A percentile compares a stretch with the other conserved stretches of the same genome.
Conservation (phyloP, 2,888 invertebrate species). For the Lobophora halterata region DNA sequence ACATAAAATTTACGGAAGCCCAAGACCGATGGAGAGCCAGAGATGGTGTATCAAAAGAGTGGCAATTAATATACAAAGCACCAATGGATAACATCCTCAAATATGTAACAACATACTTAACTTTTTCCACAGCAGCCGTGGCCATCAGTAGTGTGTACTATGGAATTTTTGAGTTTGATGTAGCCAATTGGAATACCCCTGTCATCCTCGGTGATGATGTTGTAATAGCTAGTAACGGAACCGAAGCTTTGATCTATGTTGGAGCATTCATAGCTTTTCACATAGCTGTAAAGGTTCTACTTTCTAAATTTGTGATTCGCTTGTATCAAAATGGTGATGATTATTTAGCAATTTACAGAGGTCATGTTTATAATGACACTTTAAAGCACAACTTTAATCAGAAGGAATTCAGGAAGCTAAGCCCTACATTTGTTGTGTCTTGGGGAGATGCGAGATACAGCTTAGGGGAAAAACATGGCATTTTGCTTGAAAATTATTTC, state of each 20-base stretch:
- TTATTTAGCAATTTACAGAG: slow-evolving; percentile 65
- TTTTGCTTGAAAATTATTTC: slow-evolving; percentile 64
- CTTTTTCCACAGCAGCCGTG: slow-evolving; percentile 51
- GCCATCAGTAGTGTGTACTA: slow-evolving; percentile 51
- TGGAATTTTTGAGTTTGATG: slow-evolving; percentile 51
- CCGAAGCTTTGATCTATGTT: slow-evolving; percentile 59
- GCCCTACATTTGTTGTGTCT: slow-evolving; percentile 52
- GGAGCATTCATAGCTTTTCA: slow-evolving; percentile 60
- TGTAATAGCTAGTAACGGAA: slow-evolving; percentile 61
- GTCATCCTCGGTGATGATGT: slow-evolving; percentile 55
- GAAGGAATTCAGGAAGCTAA: slow-evolving; percentile 60
- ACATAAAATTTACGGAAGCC: slow-evolving; percentile 56
- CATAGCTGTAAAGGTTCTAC: slow-evolving; percentile 53
- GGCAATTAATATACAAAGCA: slow-evolving; percentile 70
- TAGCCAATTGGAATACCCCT: slow-evolving; percentile 50
- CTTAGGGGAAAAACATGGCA: slow-evolving; percentile 63
- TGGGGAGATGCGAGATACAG: slow-evolving; percentile 68
- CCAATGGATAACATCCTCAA: slow-evolving; percentile 63
- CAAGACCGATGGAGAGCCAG: slow-evolving; percentile 58
- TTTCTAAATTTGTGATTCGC: slow-evolving; percentile 66
- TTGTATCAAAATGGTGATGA: slow-evolving; percentile 67
- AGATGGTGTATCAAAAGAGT: slow-evolving; percentile 56
- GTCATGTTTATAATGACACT: slow-evolving; percentile 53
- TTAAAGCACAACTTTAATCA: slow-evolving; percentile 59
- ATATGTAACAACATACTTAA: slow-evolving; percentile 53